Evolutionary conservation across 2,113 vertebrate genomes (phyloP).

Genomic region (Pholis gunnellus): DNA sequence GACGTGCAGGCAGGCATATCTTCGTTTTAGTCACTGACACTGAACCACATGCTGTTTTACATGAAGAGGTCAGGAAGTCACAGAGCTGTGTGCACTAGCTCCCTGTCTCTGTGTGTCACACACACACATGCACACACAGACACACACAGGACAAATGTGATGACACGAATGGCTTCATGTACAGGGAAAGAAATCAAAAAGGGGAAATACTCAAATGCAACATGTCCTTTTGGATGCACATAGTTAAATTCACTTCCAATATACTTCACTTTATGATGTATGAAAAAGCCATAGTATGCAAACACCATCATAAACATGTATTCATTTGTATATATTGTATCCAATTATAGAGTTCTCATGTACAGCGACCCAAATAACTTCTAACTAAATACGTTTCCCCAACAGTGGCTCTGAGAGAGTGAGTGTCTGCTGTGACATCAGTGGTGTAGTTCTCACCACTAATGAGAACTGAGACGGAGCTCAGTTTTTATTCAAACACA

Average conservation of each 20-base stretch:
- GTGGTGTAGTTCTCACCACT: conserved; percentile 19
- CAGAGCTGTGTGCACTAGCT: conserved; percentile 58
- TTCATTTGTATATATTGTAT: background rate
- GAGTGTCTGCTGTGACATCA: conserved; percentile 21
- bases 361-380: background rate
- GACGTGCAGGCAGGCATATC: conserved; percentile 59
- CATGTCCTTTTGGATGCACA: conserved; percentile 15
- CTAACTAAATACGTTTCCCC: background rate
- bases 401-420: background rate
- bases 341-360: background rate
- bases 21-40: conserved; percentile 69
- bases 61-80: conserved; percentile 82
- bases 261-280: background rate
- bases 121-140: background rate
- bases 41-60: conserved; percentile 63
- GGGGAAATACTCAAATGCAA: conserved; percentile 39
- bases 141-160: conserved; percentile 23
- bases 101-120: conserved; percentile 28
- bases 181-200: conserved; percentile 21
- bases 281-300: background rate
- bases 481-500: conserved; percentile 54
- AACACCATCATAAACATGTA: background rate
- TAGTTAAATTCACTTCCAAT: background rate
- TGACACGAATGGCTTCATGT: conserved; percentile 33
- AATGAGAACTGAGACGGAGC: conserved; percentile 23